phyloP scores from a whole-genome alignment of 2,797 vertebrate genomes.

The Heteromormyrus szaboi region DNA sequence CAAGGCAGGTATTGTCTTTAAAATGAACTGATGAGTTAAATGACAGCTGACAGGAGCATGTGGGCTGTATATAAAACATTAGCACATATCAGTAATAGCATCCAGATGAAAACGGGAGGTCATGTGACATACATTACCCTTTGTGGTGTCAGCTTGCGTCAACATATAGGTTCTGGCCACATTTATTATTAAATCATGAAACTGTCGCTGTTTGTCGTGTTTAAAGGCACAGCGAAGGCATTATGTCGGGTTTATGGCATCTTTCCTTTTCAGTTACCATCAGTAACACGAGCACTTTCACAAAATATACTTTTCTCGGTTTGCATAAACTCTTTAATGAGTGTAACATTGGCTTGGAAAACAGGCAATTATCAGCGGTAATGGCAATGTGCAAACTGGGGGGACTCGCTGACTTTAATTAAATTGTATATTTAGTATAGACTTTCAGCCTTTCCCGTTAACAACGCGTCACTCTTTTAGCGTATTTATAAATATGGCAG shows the following conservation, averaged over 20 bases:
- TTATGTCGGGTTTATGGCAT: not conserved
- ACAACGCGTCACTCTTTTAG: conserved; percentile 56
- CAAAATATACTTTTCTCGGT: conserved; percentile 2
- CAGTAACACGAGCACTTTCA: not conserved
- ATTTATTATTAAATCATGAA: conserved; percentile 6
- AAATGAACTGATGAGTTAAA: not conserved
- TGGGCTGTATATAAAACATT: not conserved
- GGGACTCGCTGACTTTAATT: not conserved
- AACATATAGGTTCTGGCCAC: not conserved
- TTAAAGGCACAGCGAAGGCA: not conserved
- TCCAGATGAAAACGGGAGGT: not conserved
- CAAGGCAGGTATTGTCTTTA: not conserved
- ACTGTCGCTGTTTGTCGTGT: not conserved
- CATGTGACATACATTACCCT: not conserved
- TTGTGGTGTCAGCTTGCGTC: not conserved
- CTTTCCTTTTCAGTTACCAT: not conserved
- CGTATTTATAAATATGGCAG: conserved; percentile 66
- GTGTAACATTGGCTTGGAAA: conserved; percentile 6
- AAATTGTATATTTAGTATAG: not conserved
- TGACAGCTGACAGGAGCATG: not conserved
- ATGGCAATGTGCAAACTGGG: not conserved
- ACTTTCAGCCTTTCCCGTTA: conserved; percentile 5
- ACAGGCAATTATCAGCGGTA: conserved; percentile 9
- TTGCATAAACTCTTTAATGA: conserved; percentile 6
- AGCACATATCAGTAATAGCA: not conserved